A percentile compares a stretch with the other conserved stretches of the same genome.
Evolutionary conservation across 2,888 invertebrate species (phyloP).

Genomic region (Drosophila merina): DNA sequence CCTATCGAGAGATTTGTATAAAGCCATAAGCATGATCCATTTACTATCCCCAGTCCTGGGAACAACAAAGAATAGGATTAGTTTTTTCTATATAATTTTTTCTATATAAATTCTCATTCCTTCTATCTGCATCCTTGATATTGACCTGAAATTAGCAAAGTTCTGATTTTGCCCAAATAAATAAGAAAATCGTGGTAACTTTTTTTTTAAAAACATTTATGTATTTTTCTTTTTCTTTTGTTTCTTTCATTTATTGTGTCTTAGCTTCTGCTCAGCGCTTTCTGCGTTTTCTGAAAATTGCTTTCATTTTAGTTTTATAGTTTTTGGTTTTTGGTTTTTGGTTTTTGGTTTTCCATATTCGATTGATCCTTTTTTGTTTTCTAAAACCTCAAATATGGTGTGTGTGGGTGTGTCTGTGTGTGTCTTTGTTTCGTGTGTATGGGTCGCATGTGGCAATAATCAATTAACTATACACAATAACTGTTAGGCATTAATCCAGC

Average conservation of each 20-base stretch:
- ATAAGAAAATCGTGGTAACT: neutral
- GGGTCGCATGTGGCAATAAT: constrained; percentile 62
- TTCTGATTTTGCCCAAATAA: neutral
- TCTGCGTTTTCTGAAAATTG: constrained; percentile 41
- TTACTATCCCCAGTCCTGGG: no score
- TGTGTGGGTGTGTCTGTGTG: constrained; percentile 10
- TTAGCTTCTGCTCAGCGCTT: constrained; percentile 43
- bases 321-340: constrained; percentile 31
- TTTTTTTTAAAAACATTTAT: constrained; percentile 68
- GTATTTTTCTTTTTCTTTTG: constrained; percentile 50
- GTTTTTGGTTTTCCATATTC: constrained; percentile 25
- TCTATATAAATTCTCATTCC: no score
- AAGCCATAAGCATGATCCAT: no score
- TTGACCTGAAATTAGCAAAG: no score
- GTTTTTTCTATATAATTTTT: no score
- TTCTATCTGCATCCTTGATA: no score
- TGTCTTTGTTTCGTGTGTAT: constrained; percentile 35
- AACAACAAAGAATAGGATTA: no score
- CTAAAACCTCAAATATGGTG: constrained; percentile 47
- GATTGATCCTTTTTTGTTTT: constrained; percentile 8
- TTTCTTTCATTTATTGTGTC: constrained; percentile 47
- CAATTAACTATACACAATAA: constrained; percentile 73
- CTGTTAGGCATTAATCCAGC: constrained; percentile 68
- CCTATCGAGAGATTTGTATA: no score
- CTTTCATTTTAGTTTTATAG: constrained; percentile 23